A percentile compares a stretch with the other conserved stretches of the same genome.
Conservation (phyloP, 2,113 vertebrate genomes). For the Spea bombifrons region DNA sequence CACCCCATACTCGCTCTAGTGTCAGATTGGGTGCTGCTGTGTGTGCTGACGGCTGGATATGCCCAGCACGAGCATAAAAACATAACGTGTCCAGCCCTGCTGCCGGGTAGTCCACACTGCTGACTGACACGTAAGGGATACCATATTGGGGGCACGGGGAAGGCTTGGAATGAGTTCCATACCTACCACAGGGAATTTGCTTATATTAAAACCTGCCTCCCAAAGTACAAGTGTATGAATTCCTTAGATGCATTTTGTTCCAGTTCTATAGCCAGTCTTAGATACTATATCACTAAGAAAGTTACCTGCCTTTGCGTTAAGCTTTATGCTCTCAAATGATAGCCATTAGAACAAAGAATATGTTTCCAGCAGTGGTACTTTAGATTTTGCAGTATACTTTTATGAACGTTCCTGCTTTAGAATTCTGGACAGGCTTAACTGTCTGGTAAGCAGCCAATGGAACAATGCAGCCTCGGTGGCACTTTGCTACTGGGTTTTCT, state of each 20-base stretch:
- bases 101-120: too few relatives aligned
- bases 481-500: conserved; percentile 40
- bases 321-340: conserved; percentile 22
- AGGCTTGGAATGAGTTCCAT: too few relatives aligned
- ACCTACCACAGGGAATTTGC: too few relatives aligned
- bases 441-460: conserved; percentile 44
- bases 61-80: too few relatives aligned
- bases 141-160: too few relatives aligned
- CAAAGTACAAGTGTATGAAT: too few relatives aligned
- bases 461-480: conserved; percentile 31
- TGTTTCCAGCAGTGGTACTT: conserved; percentile 30
- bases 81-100: too few relatives aligned
- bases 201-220: too few relatives aligned
- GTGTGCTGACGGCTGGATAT: too few relatives aligned
- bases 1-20: too few relatives aligned
- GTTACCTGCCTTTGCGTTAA: conserved; percentile 24
- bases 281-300: conserved; percentile 18
- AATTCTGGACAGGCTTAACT: conserved; percentile 40
- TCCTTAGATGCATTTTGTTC: background rate
- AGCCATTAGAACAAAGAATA: conserved; percentile 22
- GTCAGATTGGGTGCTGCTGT: too few relatives aligned
- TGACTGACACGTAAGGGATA: too few relatives aligned
- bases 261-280: background rate
- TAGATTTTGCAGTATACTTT: conserved; percentile 34
- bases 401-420: conserved; percentile 37